These are phyloP conservation scores for Leptobrachium ailaonicum DNA, from an alignment of 2,113 vertebrate species.

Conservation along the genomic window DNA sequence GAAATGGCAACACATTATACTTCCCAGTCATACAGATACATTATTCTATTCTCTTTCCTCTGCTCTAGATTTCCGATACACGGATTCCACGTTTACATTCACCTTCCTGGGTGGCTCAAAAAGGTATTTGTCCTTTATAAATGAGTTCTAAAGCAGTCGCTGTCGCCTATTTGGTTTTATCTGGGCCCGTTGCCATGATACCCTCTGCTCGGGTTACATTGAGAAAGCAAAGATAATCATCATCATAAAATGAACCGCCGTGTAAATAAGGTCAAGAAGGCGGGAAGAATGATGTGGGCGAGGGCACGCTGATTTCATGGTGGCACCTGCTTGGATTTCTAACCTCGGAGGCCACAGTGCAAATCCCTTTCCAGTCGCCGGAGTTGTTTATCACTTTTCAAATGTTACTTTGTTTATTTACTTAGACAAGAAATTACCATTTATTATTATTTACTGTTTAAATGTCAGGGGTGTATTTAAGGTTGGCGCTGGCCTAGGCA, in stretches of 20 bases:
- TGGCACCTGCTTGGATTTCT: too few species aligned
- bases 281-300: not conserved
- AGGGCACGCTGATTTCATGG: not conserved
- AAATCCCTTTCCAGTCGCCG: too few species aligned
- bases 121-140: constrained; percentile 73
- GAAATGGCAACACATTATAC: too few species aligned
- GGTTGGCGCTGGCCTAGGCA: too few species aligned
- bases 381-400: too few species aligned
- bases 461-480: too few species aligned
- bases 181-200: constrained; percentile 50
- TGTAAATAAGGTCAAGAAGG: not conserved
- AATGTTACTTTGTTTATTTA: too few species aligned
- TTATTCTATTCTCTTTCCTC: constrained; percentile 47
- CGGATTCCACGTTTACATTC: constrained; percentile 87
- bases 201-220: constrained; percentile 30
- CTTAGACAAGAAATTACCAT: too few species aligned
- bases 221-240: constrained; percentile 4
- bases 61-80: constrained; percentile 85
- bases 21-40: not conserved
- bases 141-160: too few species aligned
- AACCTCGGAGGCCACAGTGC: too few species aligned
- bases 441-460: too few species aligned
- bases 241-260: not conserved
- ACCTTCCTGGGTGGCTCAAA: constrained; percentile 81
- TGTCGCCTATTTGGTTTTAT: constrained; percentile 56